Conservation (phyloP, 2,113 vertebrate species). For the Heterocephalus glaber region DNA sequence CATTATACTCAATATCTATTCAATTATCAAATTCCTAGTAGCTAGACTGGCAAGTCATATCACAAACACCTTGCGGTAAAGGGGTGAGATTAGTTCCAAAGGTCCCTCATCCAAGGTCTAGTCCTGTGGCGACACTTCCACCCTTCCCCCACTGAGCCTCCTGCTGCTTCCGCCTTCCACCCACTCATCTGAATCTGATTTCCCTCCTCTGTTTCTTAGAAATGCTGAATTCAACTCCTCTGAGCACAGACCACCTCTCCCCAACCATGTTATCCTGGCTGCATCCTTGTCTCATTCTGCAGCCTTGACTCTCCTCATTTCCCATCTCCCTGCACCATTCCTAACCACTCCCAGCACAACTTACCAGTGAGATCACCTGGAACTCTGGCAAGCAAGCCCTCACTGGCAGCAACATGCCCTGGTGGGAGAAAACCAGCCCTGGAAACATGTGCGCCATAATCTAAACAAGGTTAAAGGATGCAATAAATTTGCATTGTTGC, state of each 20-base stretch:
- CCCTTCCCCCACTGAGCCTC: neutral
- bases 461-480: neutral
- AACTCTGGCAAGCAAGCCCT: neutral
- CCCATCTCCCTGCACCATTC: neutral
- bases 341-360: neutral
- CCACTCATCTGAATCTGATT: neutral
- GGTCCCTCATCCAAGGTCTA: neutral
- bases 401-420: neutral
- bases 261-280: neutral
- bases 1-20: neutral
- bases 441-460: neutral
- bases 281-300: neutral
- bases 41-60: neutral
- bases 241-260: neutral
- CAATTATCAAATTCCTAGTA: slow-evolving; percentile 34
- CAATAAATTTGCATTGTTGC: neutral
- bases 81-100: slow-evolving; percentile 21
- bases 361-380: slow-evolving; percentile 1
- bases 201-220: neutral
- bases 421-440: neutral
- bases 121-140: neutral
- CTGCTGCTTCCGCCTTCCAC: neutral
- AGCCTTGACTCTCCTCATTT: neutral
- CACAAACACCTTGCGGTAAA: slow-evolving; percentile 2
- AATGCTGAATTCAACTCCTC: neutral